Evolutionary conservation across 1,140 invertebrate genomes (phyloP), one percentile per base, ranked within the genome.

Genomic region (Camponotus floridanus): DNA sequence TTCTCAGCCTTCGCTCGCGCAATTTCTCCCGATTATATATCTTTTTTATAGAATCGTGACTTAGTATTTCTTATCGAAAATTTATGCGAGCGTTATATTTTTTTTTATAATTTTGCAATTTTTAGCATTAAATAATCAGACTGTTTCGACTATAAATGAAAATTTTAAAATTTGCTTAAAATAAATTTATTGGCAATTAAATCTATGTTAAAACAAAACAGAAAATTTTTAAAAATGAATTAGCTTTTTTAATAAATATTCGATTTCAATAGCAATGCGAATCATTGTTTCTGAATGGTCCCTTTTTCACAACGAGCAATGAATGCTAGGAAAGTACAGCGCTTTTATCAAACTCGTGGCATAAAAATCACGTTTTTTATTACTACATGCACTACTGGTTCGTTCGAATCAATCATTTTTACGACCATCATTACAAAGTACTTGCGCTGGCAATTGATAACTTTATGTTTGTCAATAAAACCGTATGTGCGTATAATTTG

Each of bases 401-500:
- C 57, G 21, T 18, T 33, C 26, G 26, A 26, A 45, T 59, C 55
- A 62, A 62, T 73, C 18, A 83, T 45, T 59, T 61, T 83, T 61
- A 80, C 36, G 33, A 39, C 3, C 45, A 9, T 55, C 64, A 70
- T 80, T 70, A 15, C 36, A 65, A 57, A 59, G 36, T 36, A 57
- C 62, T 3, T n/a, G 36, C 48, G 36, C 31, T 31, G 33, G 31
- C 21, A 31, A 51, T 36, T 33, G 26, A 73, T 74, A 83, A 39
- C 36, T 81, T 73, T 33, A 71, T 31, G 13, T 59, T 45, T 21
- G 26, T 13, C 79, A 31, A 80, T 51, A 73, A 73, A 81, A 81
- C 55, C 39, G 18, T 7, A 26, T 18, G n/a, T 18, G n/a, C 39
- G 39, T 21, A 7, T 45, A 81, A 73, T 73, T 61, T 61, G 67